Percentiles rank a stretch among this genome's conserved stretches.
phyloP scores from a whole-genome alignment of 2,888 invertebrate species.

The Coelopa pilipes region DNA sequence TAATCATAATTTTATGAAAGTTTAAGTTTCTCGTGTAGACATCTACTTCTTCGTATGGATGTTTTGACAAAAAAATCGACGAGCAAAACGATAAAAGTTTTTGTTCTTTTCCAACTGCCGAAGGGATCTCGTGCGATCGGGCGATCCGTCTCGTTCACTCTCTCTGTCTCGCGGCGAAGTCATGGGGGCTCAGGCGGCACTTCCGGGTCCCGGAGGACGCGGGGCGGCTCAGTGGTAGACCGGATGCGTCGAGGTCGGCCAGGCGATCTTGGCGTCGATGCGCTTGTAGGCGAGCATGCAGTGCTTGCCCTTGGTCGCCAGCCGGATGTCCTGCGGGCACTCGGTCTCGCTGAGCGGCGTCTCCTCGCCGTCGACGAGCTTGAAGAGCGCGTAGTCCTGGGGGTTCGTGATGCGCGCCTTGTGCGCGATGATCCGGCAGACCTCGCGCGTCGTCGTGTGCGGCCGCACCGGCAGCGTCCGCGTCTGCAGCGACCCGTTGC shows the following conservation, averaged over 20 bases:
- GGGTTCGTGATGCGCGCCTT: conserved; percentile 96
- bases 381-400: conserved; percentile 93
- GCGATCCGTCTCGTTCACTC: too few species aligned
- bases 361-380: conserved; percentile 91
- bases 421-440: conserved; percentile 94
- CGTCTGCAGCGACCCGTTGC: conserved; percentile 89
- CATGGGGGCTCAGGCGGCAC: too few species aligned
- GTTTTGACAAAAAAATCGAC: neutral
- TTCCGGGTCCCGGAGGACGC: neutral
- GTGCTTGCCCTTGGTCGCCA: conserved; percentile 78
- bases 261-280: conserved; percentile 96
- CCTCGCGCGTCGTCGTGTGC: conserved; percentile 91
- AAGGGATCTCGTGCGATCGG: too few species aligned
- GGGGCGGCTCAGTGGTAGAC: conserved; percentile 7
- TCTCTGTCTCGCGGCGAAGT: too few species aligned
- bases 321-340: conserved; percentile 88
- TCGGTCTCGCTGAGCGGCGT: conserved; percentile 88
- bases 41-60: conserved; percentile 10
- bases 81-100: neutral
- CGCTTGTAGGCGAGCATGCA: conserved; percentile 95
- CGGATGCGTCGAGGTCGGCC: conserved; percentile 74
- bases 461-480: conserved; percentile 93
- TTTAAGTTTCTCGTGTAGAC: neutral
- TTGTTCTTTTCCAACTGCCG: too few species aligned
- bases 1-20: neutral